Base-by-base conservation (phyloP, 2,888 invertebrate species). In the Napeogenes sylphis region DNA sequence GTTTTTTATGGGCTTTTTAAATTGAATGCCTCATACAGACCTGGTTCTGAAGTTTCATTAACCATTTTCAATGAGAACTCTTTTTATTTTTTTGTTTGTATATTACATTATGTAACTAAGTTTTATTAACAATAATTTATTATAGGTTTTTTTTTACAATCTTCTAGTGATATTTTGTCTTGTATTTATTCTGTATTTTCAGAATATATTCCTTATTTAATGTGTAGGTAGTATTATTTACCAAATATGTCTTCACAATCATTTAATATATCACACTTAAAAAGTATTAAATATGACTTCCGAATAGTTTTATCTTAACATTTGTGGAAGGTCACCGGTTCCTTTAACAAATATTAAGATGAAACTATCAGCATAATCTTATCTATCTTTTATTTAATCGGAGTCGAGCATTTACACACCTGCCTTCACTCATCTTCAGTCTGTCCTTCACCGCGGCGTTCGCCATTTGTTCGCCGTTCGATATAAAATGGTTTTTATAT, bases 321-420 rank as follows among this genome's bases (percentile, higher is more conserved):
- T 38, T 38, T 6, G 38, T 38, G 4, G 3, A 38, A 38, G 38
- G 21, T 55, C 42, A 55, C 64, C 45, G 30, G 46, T 54, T 62
- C 42, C 10, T 42, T 69, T 72, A 68, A 70, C 66, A 67, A 66
- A 70, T 64, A 63, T 64, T 68, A 69, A 71, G 72, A 71, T 67
- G 64, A 32, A 57, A 82, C 83, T 83, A 80, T 73, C 71, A 62
- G 69, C 14, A 67, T 67, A 1, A 21, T 21, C 21, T 21, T 21
- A 21, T 21, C 21, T 21, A 21, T 21, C 21, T 21, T 21, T 21
- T 21, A 21, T 21, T 21, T 21, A 21, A 21, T 0, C 21, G 74
- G 80, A 81, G 79, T 56, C 59, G 58, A 47, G 35, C 62, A 54
- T 58, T 59, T 45, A 38, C 38, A 12, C 75, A 76, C 59, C 61